These are phyloP conservation scores for Endomychus coccineus DNA, from an alignment of 2,888 invertebrate genomes.

Conservation along the genomic window DNA sequence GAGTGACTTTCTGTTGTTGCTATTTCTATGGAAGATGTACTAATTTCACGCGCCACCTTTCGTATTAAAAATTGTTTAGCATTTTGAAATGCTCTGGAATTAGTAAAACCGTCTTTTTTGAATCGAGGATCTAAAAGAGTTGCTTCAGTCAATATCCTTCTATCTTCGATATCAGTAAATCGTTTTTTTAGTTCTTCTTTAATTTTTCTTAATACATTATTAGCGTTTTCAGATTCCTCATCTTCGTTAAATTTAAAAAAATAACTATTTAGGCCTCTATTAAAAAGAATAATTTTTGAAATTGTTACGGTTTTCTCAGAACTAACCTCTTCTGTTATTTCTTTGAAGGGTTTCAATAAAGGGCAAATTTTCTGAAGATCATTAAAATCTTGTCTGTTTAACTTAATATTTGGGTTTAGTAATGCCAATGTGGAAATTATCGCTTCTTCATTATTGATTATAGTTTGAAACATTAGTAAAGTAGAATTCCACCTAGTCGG, in stretches of 20 bases:
- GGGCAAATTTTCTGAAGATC: not conserved
- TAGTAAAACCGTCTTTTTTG: conserved; percentile 3
- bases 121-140: conserved; percentile 7
- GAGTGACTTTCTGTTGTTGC: too few species aligned
- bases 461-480: conserved; percentile 4
- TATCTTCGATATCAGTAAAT: not conserved
- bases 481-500: conserved; percentile 11
- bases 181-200: too few species aligned
- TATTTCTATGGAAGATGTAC: too few species aligned
- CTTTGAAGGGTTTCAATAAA: conserved; percentile 1
- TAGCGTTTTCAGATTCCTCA: not conserved
- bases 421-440: not conserved
- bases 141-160: not conserved
- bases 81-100: not conserved
- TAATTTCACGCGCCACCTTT: too few species aligned
- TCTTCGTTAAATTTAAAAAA: not conserved
- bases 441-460: not conserved
- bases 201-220: too few species aligned
- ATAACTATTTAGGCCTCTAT: conserved; percentile 1
- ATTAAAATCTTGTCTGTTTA: not conserved
- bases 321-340: conserved; percentile 5
- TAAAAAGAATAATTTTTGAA: conserved; percentile 1
- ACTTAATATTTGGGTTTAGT: conserved; percentile 1
- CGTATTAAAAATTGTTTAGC: too few species aligned
- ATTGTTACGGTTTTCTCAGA: conserved; percentile 2